These are phyloP conservation scores for Pseudomugil tenellus DNA, from an alignment of 2,797 vertebrate genomes.

Conservation along the genomic window DNA sequence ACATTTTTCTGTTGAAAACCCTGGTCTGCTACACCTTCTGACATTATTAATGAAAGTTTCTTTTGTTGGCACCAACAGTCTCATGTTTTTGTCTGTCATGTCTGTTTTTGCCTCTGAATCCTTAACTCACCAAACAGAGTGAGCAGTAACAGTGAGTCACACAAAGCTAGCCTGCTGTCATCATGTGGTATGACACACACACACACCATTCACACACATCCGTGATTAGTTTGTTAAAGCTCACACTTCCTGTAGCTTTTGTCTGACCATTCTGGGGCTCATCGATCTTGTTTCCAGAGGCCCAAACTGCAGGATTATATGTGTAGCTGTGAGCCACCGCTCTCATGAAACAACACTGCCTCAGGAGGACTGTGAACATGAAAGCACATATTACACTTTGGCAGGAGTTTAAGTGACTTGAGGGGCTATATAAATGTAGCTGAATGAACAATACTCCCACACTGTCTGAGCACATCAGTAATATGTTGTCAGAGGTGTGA, in stretches of 20 bases:
- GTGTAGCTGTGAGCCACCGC: slow-evolving; percentile 21
- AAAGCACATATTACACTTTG: slow-evolving; percentile 32
- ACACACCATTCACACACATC: neutral
- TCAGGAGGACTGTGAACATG: slow-evolving; percentile 30
- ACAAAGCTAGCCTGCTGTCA: neutral
- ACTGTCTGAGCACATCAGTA: neutral
- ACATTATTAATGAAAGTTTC: neutral
- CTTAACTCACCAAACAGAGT: neutral
- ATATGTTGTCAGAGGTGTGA: neutral
- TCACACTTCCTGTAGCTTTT: slow-evolving; percentile 26
- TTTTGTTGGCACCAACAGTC: neutral
- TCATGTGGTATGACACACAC: neutral
- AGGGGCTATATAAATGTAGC: slow-evolving; percentile 4
- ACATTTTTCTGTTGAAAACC: too few relatives aligned
- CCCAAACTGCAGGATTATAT: slow-evolving; percentile 20
- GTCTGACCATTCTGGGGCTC: slow-evolving; percentile 12
- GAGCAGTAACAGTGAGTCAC: neutral
- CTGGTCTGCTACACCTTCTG: neutral
- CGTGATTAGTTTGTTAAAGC: slow-evolving; percentile 26
- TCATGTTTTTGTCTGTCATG: too few relatives aligned
- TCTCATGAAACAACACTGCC: slow-evolving; percentile 3
- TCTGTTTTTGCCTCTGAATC: neutral
- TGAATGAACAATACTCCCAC: slow-evolving; percentile 4
- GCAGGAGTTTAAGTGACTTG: slow-evolving; percentile 30
- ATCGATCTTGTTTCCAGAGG: slow-evolving; percentile 25